Conservation (phyloP, 2,888 invertebrate genomes). For the Eudemis profundana region DNA sequence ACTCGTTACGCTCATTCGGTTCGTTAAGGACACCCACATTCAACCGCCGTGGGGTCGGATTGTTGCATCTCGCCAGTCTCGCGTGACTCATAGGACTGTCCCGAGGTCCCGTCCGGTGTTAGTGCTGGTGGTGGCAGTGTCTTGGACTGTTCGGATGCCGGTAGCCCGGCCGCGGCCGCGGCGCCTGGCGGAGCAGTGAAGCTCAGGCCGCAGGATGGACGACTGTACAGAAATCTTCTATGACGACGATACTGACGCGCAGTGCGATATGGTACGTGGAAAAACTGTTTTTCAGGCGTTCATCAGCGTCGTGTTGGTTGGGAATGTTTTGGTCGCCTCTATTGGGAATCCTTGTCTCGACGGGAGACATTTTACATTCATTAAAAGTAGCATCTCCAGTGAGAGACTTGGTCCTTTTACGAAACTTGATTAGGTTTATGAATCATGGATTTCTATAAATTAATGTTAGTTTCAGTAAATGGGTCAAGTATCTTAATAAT, state of each 20-base stretch:
- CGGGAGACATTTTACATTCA: background rate
- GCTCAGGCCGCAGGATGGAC: constrained; percentile 78
- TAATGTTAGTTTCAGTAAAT: constrained; percentile 2
- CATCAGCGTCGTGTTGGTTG: background rate
- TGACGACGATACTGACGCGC: constrained; percentile 83
- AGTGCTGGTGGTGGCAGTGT: constrained; percentile 62
- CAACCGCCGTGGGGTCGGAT: constrained; percentile 54
- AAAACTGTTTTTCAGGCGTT: constrained; percentile 51
- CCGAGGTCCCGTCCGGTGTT: constrained; percentile 65
- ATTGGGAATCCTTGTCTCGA: background rate
- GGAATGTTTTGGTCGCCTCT: background rate
- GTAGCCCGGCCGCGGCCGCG: constrained; percentile 76
- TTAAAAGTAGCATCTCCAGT: too few species aligned
- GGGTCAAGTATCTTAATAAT: constrained; percentile 7
- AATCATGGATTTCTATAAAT: background rate
- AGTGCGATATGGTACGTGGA: constrained; percentile 81
- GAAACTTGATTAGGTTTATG: too few species aligned
- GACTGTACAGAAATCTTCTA: constrained; percentile 81
- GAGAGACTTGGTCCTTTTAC: too few species aligned
- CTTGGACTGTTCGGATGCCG: constrained; percentile 74
- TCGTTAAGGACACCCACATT: constrained; percentile 83
- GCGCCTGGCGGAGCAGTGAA: constrained; percentile 70
- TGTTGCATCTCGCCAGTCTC: constrained; percentile 63
- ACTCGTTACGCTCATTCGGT: constrained; percentile 63
- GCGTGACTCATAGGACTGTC: constrained; percentile 81